Evolutionary conservation across 2,888 invertebrate species (phyloP), one percentile per base, ranked within the genome.

Genomic region (Octonoba sinensis): DNA sequence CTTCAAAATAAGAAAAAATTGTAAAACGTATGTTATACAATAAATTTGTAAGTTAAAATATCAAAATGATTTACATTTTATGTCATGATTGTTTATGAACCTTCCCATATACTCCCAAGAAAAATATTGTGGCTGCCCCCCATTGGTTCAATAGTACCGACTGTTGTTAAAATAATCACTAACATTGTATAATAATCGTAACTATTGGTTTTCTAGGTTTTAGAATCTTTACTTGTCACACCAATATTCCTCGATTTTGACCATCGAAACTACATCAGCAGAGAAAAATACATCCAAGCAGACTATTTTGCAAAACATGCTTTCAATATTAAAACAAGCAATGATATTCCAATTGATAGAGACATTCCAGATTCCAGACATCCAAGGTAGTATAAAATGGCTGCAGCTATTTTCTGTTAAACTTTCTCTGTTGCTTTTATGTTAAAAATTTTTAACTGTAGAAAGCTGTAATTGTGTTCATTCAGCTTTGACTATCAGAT

Each of bases 251-350:
- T 79, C 13, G 66, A 51, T 15, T 79, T 79, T 16, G 66, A 79
- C 18, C 59, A 56, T 16, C 66, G 72, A 6, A 22, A 20, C 11
- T 79, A 79, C 22, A 72, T 79, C 12, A 18, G 59, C 13, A 49
- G 54, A 8, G 78, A 79, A 60, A 72, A 22, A 20, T 47, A 51
- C 12, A 47, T 16, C 1, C 27, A 8, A n/a, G 36, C 22, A 13
- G 54, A 71, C 15, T 56, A 67, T 16, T 79, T 72, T 47, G 46
- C 20, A 0, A 79, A 66, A 18, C 84, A 84, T 47, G 78, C 84
- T 24, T 84, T 84, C 51, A 83, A 84, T 56, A 44, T 83, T n/a
- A 62, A 60, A 47, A 62, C 66, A 24, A 84, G 84, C 64, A 67
- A 84, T 36, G 16, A n/a, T 3, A 27, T 73, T 13, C 24, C 59